Conservation (phyloP, 2,888 invertebrate genomes). For the Sesia apiformis region DNA sequence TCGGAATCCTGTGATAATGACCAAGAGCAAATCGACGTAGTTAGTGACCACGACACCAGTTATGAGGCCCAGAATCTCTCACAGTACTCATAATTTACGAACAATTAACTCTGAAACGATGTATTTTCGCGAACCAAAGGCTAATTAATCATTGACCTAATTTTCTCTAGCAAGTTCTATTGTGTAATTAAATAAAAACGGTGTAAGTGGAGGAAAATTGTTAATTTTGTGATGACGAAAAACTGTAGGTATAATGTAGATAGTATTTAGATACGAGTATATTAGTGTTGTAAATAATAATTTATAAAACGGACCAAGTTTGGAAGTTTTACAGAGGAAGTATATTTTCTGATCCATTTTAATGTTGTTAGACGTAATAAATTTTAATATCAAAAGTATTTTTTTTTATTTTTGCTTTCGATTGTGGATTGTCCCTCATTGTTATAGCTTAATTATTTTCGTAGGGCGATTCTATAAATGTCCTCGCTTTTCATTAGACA, state of each 20-base stretch:
- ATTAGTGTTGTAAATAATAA: constrained; percentile 47
- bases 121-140: background rate
- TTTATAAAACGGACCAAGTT: constrained; percentile 31
- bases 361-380: constrained; percentile 53
- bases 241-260: background rate
- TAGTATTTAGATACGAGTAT: constrained; percentile 2
- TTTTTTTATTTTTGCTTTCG: constrained; percentile 16
- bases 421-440: background rate
- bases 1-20: constrained; percentile 49
- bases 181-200: background rate
- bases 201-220: constrained; percentile 1
- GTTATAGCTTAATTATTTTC: constrained; percentile 6
- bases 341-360: constrained; percentile 50
- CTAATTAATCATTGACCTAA: background rate
- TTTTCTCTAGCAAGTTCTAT: background rate
- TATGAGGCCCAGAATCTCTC: constrained; percentile 45
- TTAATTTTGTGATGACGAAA: background rate
- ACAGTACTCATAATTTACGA: constrained; percentile 29
- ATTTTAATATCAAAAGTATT: constrained; percentile 29
- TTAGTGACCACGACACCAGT: constrained; percentile 53
- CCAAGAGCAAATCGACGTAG: constrained; percentile 61
- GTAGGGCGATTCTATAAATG: constrained; percentile 12
- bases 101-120: background rate
- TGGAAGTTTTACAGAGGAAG: constrained; percentile 16
- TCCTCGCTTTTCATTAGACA: constrained; percentile 26